phyloP scores from a whole-genome alignment of 2,888 invertebrate genomes.

The Smittia sp. region DNA sequence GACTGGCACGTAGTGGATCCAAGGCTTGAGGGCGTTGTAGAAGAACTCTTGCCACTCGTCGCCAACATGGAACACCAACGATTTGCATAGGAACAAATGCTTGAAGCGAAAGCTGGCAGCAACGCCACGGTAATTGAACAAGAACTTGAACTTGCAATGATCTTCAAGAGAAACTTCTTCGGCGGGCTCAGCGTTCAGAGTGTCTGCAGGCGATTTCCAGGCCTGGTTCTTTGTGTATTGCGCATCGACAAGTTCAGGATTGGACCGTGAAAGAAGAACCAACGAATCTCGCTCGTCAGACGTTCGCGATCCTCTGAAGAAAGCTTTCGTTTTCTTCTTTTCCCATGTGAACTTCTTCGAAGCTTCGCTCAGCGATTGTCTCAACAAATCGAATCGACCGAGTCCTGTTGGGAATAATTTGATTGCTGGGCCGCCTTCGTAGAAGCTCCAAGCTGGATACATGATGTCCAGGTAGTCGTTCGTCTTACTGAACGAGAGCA shows the following conservation, averaged over 20 bases:
- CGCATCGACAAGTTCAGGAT: conserved; percentile 80
- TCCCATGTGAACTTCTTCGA: conserved; percentile 71
- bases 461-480: conserved; percentile 82
- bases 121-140: conserved; percentile 95
- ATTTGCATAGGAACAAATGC: conserved; percentile 89
- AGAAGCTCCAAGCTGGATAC: conserved; percentile 97
- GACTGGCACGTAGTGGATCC: conserved; percentile 94
- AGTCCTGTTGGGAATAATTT: conserved; percentile 88
- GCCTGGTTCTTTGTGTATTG: conserved; percentile 98
- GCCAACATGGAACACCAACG: conserved; percentile 91
- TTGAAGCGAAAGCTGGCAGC: conserved; percentile 97
- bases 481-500: conserved; percentile 95
- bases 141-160: conserved; percentile 89
- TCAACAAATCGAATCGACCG: conserved; percentile 88
- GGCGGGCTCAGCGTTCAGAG: conserved; percentile 78
- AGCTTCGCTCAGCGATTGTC: conserved; percentile 66
- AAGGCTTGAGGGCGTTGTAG: conserved; percentile 84
- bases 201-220: conserved; percentile 95
- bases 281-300: conserved; percentile 86
- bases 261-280: conserved; percentile 71
- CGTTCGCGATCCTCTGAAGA: conserved; percentile 94
- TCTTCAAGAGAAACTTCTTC: conserved; percentile 83
- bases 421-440: conserved; percentile 98
- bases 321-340: conserved; percentile 67
- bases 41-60: conserved; percentile 95